phyloP scores from a whole-genome alignment of 2,888 invertebrate species.

The Plebejus argus region DNA sequence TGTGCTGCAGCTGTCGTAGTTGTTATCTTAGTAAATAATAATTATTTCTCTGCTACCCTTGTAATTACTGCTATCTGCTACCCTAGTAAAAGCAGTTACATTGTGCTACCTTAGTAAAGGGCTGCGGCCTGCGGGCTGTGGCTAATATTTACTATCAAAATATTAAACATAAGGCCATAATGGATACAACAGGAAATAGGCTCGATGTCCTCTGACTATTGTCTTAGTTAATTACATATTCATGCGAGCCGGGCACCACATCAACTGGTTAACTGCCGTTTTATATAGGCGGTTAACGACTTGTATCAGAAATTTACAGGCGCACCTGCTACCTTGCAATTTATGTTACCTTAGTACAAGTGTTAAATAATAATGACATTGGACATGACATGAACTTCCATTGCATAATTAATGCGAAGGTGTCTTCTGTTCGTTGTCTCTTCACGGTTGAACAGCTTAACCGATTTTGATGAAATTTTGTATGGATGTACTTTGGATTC shows the following conservation, averaged over 20 bases:
- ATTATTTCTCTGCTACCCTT: not conserved
- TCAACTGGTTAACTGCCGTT: not conserved
- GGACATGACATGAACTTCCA: not conserved
- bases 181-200: conserved; percentile 15
- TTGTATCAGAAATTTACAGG: not conserved
- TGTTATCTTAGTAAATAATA: too few relatives aligned
- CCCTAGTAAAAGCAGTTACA: too few relatives aligned
- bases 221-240: conserved; percentile 19
- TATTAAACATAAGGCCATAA: not conserved
- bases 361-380: not conserved
- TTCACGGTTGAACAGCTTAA: too few relatives aligned
- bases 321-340: conserved; percentile 5
- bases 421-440: too few relatives aligned
- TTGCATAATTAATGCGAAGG: not conserved
- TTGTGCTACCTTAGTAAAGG: too few relatives aligned
- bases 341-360: not conserved
- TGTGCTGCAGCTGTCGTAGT: too few relatives aligned
- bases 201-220: conserved; percentile 9
- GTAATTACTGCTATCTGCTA: too few relatives aligned
- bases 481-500: too few relatives aligned
- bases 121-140: too few relatives aligned
- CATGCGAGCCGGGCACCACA: conserved; percentile 4
- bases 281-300: conserved; percentile 5
- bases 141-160: not conserved
- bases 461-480: too few relatives aligned